Evolutionary conservation across 2,888 invertebrate species (phyloP), one percentile per base, ranked within the genome.

Genomic region (Tetragonula carbonaria): DNA sequence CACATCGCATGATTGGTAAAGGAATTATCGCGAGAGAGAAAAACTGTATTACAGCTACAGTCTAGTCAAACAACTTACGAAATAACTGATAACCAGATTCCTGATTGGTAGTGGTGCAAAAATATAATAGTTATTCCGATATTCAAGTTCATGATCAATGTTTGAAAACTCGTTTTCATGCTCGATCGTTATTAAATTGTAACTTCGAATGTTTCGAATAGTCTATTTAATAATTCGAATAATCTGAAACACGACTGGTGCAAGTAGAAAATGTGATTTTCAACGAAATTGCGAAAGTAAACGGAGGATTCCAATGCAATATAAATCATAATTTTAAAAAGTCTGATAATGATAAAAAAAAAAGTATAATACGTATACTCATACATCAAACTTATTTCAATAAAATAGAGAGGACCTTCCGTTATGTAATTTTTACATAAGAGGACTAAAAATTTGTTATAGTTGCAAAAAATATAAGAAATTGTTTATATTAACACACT

Each of bases 11-110:
- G 23, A 70, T 78, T 66, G 23, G 16, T 4, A 76, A n/a, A 18
- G n/a, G 13, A 73, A 2, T 21, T 21, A 68, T 50, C 11, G 23
- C 62, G 45, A 45, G 45, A 28, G 23, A 81, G 16, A 28, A 38
- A 38, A 45, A 66, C 14, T 50, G 16, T 55, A 45, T 82, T 33
- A 13, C 65, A 78, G 82, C 82, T 71, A 66, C 71, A 82, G 84
- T 81, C 78, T 84, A 74, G 82, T 84, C 71, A 82, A 84, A 82
- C 74, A 66, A 77, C 53, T 78, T 62, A 14, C 21, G 14, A 74
- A 74, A 74, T 68, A 59, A 53, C 23, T 80, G 51, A 62, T 4
- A 23, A 38, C 21, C 38, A 82, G 59, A 62, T 55, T 70, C 23
- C 59, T 28, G 38, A 59, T 71, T 53, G 57, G 45, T 55, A 73